Base-by-base conservation (phyloP, 2,113 vertebrate species). In the Enhydra lutris region DNA sequence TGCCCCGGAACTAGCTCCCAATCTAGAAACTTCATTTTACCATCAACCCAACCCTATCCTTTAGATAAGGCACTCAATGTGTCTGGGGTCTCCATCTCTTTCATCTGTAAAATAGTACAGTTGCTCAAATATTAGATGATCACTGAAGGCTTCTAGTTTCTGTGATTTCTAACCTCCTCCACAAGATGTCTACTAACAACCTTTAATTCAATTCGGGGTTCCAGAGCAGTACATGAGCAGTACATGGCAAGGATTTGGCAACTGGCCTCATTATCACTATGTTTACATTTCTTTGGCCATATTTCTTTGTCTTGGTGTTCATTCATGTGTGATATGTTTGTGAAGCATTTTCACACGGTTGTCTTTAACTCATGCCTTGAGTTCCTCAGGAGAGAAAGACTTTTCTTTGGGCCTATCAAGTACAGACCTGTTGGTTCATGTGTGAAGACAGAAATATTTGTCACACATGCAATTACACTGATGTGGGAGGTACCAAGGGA, bases 371-470 rank as follows among this genome's bases (percentile, higher is more conserved):
- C 90, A 36, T 74, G 47, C 61, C 17, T 73, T 84, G 52, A 52
- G 1, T 95, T 98, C 98, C 73, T 69, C 65, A 78, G 29, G 59
- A 78, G n/a, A 95, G n/a, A 82, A 81, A 93, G 21, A 97, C 42
- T 93, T 81, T 84, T 59, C 31, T 76, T 92, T 84, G 86, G 79
- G 24, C 65, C 82, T 95, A 47, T 45, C 80, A 31, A 95, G 21
- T 79, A 20, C 6, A 95, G 86, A 81, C 15, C 39, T 55, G 45
- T 80, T 96, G 52, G 24, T 94, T 94, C 31, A 29, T 39, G 2
- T 55, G 24, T 83, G 36, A 96, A 96, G 73, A 59, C 21, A 71
- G 79, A 95, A 96, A n/a, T 4, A 26, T 39, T 89, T 67, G 57
- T 95, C 83, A 82, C n/a, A 76, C 42, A 12, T 84, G 17, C 52